These are phyloP conservation scores for Parazoanthus swiftii DNA, from an alignment of 92 coral and sea anemone genomes.

Conservation along the genomic window DNA sequence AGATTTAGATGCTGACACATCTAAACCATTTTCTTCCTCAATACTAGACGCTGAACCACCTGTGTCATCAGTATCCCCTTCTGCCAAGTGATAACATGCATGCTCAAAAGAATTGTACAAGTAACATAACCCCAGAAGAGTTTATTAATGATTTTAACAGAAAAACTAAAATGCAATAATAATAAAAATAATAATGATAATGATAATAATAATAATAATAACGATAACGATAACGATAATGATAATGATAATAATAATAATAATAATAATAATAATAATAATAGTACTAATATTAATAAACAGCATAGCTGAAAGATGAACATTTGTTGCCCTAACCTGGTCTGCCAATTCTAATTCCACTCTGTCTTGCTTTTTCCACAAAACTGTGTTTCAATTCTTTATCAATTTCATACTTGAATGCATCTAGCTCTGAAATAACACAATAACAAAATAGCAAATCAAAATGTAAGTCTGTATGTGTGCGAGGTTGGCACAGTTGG, in stretches of 20 bases:
- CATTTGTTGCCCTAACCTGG: not conserved
- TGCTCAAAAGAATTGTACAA: too few relatives aligned
- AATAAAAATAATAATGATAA: too few relatives aligned
- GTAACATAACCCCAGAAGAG: not conserved
- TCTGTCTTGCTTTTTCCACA: constrained; percentile 27
- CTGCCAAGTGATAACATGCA: not conserved
- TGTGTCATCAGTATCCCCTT: not conserved
- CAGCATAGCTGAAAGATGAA: too few relatives aligned
- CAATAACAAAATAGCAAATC: not conserved
- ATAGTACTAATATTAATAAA: too few relatives aligned
- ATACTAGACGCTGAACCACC: not conserved
- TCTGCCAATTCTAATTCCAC: constrained; percentile 35
- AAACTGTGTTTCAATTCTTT: constrained; percentile 17
- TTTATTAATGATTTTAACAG: too few relatives aligned
- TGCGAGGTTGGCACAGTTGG: too few relatives aligned
- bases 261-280: too few relatives aligned
- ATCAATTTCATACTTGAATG: constrained; percentile 12
- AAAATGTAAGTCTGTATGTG: not conserved
- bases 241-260: too few relatives aligned
- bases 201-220: too few relatives aligned
- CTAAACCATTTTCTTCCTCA: not conserved
- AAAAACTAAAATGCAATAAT: too few relatives aligned
- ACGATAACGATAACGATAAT: too few relatives aligned
- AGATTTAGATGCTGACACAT: not conserved
- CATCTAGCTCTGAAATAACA: not conserved